Base-by-base conservation (phyloP, 2,797 vertebrate genomes). In the Cynopterus sphinx region DNA sequence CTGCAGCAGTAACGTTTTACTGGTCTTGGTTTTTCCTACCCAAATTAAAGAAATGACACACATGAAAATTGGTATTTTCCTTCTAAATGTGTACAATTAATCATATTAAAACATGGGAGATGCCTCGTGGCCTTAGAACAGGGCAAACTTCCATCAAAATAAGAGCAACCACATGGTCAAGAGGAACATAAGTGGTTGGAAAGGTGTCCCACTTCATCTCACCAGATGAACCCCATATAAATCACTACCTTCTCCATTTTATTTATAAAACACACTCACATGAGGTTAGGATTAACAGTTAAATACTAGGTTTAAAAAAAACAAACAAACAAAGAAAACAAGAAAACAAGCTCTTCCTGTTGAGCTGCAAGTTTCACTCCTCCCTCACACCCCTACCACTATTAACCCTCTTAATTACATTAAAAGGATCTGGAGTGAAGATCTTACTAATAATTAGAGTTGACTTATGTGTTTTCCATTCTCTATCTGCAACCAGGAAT, bases 401-500 rank as follows among this genome's bases (percentile, higher is more conserved):
- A 24, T 51, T 65, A 93, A 68, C 79, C 70, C 19, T 90, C 90
- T 88, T 95, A 94, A 96, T 94, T 90, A 86, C 41, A 24, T 71
- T 87, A 67, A 91, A 84, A 68, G 87, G 70, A 94, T 83, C 96
- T 93, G 46, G 33, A 89, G 75, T 28, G 15, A 86, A 95, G 92
- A 88, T 88, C 85, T 70, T 46, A 94, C 63, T 53, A 87, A 90
- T 71, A 92, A 96, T 96, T 95, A 97, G 88, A 63, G 77, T 11
- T 92, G 81, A 93, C 77, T 97, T 83, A 21, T 3, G 36, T 79
- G 63, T 70, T 82, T 93, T 84, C 68, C 71, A 87, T 87, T 94
- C 41, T 57, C 71, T 74, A 28, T 70, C 82, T 93, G 75, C 59
- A 77, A n/a, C 59, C 28, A n/a, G n/a, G 59, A 92, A 61, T 16